Percentiles rank a stretch among this genome's conserved stretches.
phyloP scores from a whole-genome alignment of 1,140 invertebrate genomes.

The Camponotus vicinus region DNA sequence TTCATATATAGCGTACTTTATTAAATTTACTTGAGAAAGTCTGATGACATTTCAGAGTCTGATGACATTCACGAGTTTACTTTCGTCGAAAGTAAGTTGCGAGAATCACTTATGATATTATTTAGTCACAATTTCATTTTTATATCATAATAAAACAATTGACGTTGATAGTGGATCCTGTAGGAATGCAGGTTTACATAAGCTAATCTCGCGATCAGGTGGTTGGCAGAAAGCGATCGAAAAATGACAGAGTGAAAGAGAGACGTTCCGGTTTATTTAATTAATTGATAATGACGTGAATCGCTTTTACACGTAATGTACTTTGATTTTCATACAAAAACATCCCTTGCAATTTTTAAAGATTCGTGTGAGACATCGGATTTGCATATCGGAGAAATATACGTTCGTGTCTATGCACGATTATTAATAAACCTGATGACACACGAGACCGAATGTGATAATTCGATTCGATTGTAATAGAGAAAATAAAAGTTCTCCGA shows the following conservation, averaged over 20 bases:
- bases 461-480: slow-evolving; percentile 10
- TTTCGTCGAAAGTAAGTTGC: neutral
- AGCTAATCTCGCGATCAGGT: neutral
- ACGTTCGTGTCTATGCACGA: neutral
- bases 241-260: neutral
- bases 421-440: neutral
- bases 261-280: neutral
- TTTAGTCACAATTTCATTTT: slow-evolving; percentile 5
- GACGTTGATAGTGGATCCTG: slow-evolving; percentile 12
- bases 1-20: neutral
- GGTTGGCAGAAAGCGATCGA: slow-evolving; percentile 16
- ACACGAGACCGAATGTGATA: slow-evolving; percentile 10
- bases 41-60: neutral
- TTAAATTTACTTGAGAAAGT: neutral
- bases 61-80: neutral
- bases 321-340: slow-evolving; percentile 16
- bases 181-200: slow-evolving; percentile 6
- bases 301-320: neutral
- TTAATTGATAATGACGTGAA: slow-evolving; percentile 26
- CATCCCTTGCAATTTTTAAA: neutral
- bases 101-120: neutral
- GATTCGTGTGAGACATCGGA: neutral
- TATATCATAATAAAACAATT: slow-evolving; percentile 33
- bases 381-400: slow-evolving; percentile 14
- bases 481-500: slow-evolving; percentile 23